Base-by-base conservation (phyloP, 2,888 invertebrate species). In the Aproaerema taeniolella region DNA sequence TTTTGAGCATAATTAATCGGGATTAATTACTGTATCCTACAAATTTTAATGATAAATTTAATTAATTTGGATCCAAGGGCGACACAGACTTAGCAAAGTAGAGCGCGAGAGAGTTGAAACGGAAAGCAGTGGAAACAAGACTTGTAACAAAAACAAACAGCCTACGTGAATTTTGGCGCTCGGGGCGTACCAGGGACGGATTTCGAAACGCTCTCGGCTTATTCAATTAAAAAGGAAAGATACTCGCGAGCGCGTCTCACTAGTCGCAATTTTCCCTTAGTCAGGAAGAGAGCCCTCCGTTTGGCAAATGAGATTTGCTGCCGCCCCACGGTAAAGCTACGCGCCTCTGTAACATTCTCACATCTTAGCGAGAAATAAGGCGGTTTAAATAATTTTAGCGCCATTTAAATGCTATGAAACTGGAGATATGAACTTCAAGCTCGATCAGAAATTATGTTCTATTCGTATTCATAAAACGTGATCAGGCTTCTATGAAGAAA, bases 221-320 rank as follows among this genome's bases (percentile, higher is more conserved):
- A 76, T 72, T 74, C 75, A 75, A 76, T 77, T 77, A 75, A 74
- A 73, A 74, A 65, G 60, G 61, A 67, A 68, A 69, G 58, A 64
- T 63, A 34, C 59, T 67, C 60, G 56, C 52, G 60, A 59, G 60
- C 56, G 58, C 56, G 53, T 59, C 59, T 55, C 63, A 61, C 62
- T 62, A 62, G 58, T 67, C 60, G 61, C 61, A 63, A 70, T 66
- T 65, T 62, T n/a, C n/a, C n/a, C n/a, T n/a, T n/a, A n/a, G n/a
- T n/a, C n/a, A n/a, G 52, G 59, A 58, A 55, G 55, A 55, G 58
- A 57, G 32, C 55, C 58, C 58, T 56, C 53, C 59, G 55, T 56
- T 63, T 58, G 53, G 52, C 55, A 67, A 72, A 70, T 67, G 57
- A 67, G 61, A 69, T 74, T 68, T 58, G 52, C 46, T 46, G 44